Percentiles rank a stretch among this genome's conserved stretches.
phyloP scores from a whole-genome alignment of 1,140 invertebrate species.

The Eubasilissa regina region DNA sequence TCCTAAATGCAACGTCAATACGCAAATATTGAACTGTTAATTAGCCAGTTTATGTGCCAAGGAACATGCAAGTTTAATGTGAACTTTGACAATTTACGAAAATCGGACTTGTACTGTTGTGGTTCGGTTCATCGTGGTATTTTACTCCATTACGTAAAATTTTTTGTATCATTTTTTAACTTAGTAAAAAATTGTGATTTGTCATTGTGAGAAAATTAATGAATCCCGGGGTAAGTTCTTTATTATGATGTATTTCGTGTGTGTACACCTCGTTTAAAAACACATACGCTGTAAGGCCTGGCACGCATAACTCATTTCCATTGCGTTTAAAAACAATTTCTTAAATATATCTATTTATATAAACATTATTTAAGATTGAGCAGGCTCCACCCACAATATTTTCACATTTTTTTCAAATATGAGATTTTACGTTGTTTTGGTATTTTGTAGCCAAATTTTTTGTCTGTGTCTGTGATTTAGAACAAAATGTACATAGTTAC shows the following conservation, averaged over 20 bases:
- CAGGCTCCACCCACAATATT: no score
- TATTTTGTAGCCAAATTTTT: no score
- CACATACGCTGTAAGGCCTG: neutral
- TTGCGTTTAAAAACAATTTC: no score
- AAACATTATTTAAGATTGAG: no score
- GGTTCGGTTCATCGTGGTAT: no score
- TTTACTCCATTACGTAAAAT: conserved; percentile 1
- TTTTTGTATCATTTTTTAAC: neutral
- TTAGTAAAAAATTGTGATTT: neutral
- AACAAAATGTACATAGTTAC: no score
- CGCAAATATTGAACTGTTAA: neutral
- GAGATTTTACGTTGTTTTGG: no score
- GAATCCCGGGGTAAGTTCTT: neutral
- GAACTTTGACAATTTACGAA: neutral
- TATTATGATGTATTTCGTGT: neutral
- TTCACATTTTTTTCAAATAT: no score
- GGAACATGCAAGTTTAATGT: no score
- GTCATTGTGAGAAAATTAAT: neutral
- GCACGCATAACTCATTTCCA: neutral
- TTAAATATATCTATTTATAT: no score
- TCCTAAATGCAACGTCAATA: neutral
- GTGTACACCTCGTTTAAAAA: neutral
- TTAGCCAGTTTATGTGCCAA: neutral
- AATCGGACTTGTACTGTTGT: no score
- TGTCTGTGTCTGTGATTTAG: no score